Conservation (phyloP, 2,113 vertebrate genomes). For the Crotalus tigris region DNA sequence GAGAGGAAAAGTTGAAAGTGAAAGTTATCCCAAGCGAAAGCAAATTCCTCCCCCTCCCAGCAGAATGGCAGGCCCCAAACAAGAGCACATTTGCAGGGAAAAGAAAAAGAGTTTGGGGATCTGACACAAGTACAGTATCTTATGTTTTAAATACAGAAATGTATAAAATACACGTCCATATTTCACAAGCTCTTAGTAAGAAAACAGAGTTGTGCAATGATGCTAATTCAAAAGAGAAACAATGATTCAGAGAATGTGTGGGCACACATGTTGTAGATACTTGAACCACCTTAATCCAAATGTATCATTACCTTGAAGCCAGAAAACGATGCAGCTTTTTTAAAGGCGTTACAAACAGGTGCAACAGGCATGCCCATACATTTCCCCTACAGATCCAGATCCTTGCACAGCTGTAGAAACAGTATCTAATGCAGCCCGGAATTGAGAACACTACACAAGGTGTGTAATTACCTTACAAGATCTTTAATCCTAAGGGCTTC, state of each 20-base stretch:
- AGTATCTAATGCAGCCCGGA: neutral
- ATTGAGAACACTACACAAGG: neutral
- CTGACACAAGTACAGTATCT: neutral
- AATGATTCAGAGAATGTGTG: neutral
- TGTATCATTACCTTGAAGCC: neutral
- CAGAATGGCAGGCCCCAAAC: no score
- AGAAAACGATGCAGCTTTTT: neutral
- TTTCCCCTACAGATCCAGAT: neutral
- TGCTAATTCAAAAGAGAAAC: neutral
- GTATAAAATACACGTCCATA: neutral
- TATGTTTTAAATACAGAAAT: neutral
- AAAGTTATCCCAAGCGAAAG: no score
- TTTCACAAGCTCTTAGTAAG: neutral
- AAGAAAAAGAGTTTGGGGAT: no score
- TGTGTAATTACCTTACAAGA: neutral
- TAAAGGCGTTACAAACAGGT: neutral
- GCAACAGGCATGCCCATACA: neutral
- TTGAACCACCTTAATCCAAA: neutral
- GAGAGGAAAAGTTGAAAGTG: no score
- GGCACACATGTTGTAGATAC: neutral
- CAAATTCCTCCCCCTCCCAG: no score
- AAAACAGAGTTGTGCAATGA: neutral
- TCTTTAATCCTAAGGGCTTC: neutral
- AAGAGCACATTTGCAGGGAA: no score
- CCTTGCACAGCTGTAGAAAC: neutral